phyloP scores from a whole-genome alignment of 1,140 invertebrate species.

The Sesamia nonagrioides region DNA sequence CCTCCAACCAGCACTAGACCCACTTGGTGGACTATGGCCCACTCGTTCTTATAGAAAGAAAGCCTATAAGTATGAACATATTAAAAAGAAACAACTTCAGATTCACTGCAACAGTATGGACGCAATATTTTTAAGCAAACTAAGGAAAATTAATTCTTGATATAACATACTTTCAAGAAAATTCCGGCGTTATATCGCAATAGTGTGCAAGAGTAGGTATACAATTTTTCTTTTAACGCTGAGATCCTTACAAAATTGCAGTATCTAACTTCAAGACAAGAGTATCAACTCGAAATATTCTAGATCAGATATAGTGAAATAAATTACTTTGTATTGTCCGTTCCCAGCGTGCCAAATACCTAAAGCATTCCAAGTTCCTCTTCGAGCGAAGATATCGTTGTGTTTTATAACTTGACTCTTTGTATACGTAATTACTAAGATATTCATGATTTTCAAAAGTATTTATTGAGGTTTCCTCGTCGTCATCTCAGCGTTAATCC shows the following conservation, averaged over 20 bases:
- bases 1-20: too few relatives aligned
- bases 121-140: background rate
- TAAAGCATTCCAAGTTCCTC: slow-evolving; percentile 27
- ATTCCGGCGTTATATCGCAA: background rate
- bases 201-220: background rate
- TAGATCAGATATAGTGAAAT: slow-evolving; percentile 31
- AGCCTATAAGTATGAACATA: too few relatives aligned
- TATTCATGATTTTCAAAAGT: background rate
- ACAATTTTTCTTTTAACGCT: slow-evolving; percentile 2
- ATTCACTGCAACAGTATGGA: too few relatives aligned
- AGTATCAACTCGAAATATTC: slow-evolving; percentile 3
- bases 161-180: slow-evolving; percentile 1
- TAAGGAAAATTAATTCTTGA: background rate
- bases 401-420: slow-evolving; percentile 9
- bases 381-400: slow-evolving; percentile 25
- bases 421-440: background rate
- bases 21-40: too few relatives aligned
- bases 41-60: too few relatives aligned
- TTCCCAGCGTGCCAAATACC: slow-evolving; percentile 5
- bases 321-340: slow-evolving; percentile 43
- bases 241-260: slow-evolving; percentile 27
- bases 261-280: slow-evolving; percentile 20
- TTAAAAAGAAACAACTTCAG: too few relatives aligned
- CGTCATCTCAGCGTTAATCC: too few relatives aligned
- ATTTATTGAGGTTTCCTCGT: too few relatives aligned